These are phyloP conservation scores for Nycteola revayana DNA, from an alignment of 2,888 invertebrate species.

Conservation along the genomic window DNA sequence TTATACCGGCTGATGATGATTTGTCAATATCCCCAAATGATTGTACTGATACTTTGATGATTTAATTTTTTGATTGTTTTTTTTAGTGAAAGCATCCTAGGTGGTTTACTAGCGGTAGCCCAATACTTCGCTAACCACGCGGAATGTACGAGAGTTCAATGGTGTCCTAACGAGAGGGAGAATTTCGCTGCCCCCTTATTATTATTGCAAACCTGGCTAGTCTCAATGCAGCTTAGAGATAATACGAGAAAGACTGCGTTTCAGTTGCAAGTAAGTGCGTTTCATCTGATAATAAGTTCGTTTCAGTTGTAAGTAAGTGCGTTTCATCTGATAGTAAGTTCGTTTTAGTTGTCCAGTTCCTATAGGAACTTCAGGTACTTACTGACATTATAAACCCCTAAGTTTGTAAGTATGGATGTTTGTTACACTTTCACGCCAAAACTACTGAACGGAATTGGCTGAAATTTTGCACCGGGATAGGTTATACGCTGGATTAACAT, in stretches of 20 bases:
- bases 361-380: too few relatives aligned
- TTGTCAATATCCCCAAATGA: too few relatives aligned
- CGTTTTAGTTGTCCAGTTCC: constrained; percentile 47
- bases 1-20: too few relatives aligned
- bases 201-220: constrained; percentile 86
- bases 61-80: too few relatives aligned
- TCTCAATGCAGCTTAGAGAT: constrained; percentile 79
- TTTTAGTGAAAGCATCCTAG: constrained; percentile 85
- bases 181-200: constrained; percentile 92
- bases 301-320: constrained; percentile 50
- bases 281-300: constrained; percentile 28
- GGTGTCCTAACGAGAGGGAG: constrained; percentile 93
- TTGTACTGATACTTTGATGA: too few relatives aligned
- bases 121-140: constrained; percentile 92
- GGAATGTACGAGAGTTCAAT: constrained; percentile 92
- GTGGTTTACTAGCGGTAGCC: constrained; percentile 86
- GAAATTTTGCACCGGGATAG: too few relatives aligned
- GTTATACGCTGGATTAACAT: too few relatives aligned
- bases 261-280: constrained; percentile 49
- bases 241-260: constrained; percentile 35
- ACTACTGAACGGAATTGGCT: too few relatives aligned
- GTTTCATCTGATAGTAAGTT: constrained; percentile 28
- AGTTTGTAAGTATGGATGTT: too few relatives aligned
- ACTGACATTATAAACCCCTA: too few relatives aligned
- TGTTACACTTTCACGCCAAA: too few relatives aligned